Evolutionary conservation across 2,113 vertebrate genomes (phyloP).

Genomic region (Arvicanthis niloticus): DNA sequence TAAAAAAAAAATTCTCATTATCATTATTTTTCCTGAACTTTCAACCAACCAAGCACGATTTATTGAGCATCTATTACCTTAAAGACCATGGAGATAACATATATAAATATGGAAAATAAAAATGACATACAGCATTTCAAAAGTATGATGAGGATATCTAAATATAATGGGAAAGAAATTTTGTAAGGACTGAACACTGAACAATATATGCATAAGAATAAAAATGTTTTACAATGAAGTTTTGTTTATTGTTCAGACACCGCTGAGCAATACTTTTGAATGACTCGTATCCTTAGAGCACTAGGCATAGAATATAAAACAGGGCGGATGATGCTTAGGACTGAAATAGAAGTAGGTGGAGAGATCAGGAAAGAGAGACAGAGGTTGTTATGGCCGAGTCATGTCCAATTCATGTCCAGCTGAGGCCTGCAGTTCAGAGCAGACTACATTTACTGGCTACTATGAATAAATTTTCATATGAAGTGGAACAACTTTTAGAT

Average conservation of each 20-base stretch:
- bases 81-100: not conserved
- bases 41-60: not conserved
- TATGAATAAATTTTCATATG: not conserved
- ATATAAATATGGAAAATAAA: slow-evolving; percentile 10
- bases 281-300: not conserved
- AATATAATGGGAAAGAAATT: slow-evolving; percentile 36
- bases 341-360: not conserved
- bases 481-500: not conserved
- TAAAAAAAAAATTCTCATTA: not conserved
- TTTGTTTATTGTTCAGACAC: slow-evolving; percentile 46
- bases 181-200: not conserved
- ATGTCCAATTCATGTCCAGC: not conserved
- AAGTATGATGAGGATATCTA: not conserved
- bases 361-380: not conserved
- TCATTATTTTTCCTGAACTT: slow-evolving; percentile 26
- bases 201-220: not conserved
- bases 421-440: not conserved
- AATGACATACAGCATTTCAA: not conserved
- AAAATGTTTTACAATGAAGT: not conserved
- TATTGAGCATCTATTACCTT: not conserved
- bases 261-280: not conserved
- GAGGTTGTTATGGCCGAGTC: not conserved
- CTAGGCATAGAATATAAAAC: not conserved
- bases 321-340: not conserved
- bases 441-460: not conserved